Base-by-base conservation (phyloP, 1,140 invertebrate genomes). In the Bursaphelenchus mucronatus region DNA sequence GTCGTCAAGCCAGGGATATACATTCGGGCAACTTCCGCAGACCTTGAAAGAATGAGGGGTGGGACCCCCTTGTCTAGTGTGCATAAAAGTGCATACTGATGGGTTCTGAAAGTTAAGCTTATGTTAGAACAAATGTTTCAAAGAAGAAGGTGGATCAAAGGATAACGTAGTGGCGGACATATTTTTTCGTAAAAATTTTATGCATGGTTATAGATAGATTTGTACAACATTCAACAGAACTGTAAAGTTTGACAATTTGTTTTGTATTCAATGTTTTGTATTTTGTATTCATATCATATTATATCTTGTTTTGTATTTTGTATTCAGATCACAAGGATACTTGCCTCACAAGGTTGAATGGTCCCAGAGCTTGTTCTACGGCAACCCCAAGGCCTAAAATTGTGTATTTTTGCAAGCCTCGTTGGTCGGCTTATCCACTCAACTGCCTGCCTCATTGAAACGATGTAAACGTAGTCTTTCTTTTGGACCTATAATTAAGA, bases 351-450 rank as follows among this genome's bases (percentile, higher is more conserved):
- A n/a, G 75, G 76, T 19, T 65, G 64, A 45, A 65, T 61, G 13
- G 50, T 40, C 9, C 56, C 55, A 15, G 61, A 50, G n/a, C 59
- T 30, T 4, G 53, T 61, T 43, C 53, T 63, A 10, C 65, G 63
- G 61, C 75, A 75, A 30, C 70, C 57, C 75, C 76, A 76, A 7
- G 68, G 54, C 5, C 39, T 44, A 40, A 76, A 70, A 21, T 58
- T 56, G 43, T 53, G 55, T 8, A 79, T 17, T n/a, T 69, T 71
- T n/a, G 53, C 46, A 10, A 79, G 17, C 4, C 59, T 45, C 10
- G 63, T 74, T 10, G 76, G 76, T 17, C 51, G 56, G 51, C 62
- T 56, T 49, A 80, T 67, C 78, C 78, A 78, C 40, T 80, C 69
- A 15, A 78, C 53, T 6, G 70, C 63, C 45, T 80, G 76, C 10